These are phyloP conservation scores for Pherbina coryleti DNA, from an alignment of 2,888 invertebrate species.

Conservation along the genomic window DNA sequence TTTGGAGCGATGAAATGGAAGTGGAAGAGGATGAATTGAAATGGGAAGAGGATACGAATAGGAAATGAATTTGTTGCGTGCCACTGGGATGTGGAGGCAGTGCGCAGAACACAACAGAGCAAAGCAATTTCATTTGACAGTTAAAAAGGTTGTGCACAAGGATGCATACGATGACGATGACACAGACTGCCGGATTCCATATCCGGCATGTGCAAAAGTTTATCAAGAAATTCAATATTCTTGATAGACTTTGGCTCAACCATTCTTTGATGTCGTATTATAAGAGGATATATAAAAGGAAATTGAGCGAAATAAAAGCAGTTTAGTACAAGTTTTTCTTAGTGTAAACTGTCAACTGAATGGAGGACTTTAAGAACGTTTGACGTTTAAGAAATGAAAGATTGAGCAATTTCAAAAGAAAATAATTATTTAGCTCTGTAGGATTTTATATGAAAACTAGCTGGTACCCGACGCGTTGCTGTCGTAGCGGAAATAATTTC, in stretches of 20 bases:
- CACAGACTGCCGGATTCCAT: constrained; percentile 18
- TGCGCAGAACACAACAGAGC: not conserved
- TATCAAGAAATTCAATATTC: constrained; percentile 33
- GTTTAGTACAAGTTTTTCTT: not conserved
- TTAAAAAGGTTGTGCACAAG: constrained; percentile 24
- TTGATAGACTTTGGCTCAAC: constrained; percentile 2
- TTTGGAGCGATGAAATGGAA: constrained; percentile 10
- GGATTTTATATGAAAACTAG: too few relatives aligned
- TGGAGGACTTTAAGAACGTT: not conserved
- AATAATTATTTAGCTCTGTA: too few relatives aligned
- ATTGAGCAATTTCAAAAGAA: not conserved
- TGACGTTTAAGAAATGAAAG: not conserved
- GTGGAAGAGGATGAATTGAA: not conserved
- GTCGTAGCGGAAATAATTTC: too few relatives aligned
- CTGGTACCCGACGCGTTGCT: too few relatives aligned
- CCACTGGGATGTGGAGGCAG: constrained; percentile 11
- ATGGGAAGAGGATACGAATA: constrained; percentile 28
- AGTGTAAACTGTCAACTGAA: not conserved
- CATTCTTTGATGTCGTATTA: not conserved
- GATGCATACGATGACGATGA: constrained; percentile 16
- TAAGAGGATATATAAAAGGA: not conserved
- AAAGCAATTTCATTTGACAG: constrained; percentile 9
- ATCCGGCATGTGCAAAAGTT: constrained; percentile 35
- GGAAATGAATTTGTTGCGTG: constrained; percentile 34
- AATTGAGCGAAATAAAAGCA: constrained; percentile 6